Conservation (phyloP, 2,797 vertebrate species). For the Pipistrellus nathusii region DNA sequence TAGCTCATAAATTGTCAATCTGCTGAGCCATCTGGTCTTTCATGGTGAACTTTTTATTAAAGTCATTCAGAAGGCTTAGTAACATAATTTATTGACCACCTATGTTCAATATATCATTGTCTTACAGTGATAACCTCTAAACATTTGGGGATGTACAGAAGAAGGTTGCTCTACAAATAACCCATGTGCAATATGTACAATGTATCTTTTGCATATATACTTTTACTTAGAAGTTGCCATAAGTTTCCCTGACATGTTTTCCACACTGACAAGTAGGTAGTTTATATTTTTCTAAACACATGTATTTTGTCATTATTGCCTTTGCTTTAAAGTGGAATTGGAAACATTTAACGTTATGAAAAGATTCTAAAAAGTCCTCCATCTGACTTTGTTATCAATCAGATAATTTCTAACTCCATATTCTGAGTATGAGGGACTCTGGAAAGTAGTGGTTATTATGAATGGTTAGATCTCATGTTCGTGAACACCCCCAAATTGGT, state of each 20-base stretch:
- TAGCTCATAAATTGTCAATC: slow-evolving; percentile 69
- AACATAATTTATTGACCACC: slow-evolving; percentile 71
- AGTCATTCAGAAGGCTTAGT: slow-evolving; percentile 37
- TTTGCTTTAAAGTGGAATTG: not conserved
- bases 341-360: not conserved
- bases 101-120: slow-evolving; percentile 47
- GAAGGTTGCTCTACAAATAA: not conserved
- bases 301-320: not conserved
- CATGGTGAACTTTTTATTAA: slow-evolving; percentile 59
- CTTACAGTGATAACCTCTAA: not conserved
- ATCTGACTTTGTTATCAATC: not conserved
- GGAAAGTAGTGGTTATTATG: not conserved
- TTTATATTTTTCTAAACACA: not conserved
- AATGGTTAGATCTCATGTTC: not conserved
- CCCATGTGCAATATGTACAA: not conserved
- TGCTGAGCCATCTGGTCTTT: slow-evolving; percentile 71
- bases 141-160: not conserved
- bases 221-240: not conserved
- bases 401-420: not conserved
- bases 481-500: not conserved
- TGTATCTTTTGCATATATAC: not conserved
- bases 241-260: slow-evolving; percentile 3
- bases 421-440: not conserved
- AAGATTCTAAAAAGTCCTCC: not conserved
- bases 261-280: not conserved